A percentile compares a stretch with the other conserved stretches of the same genome.
Evolutionary conservation across 2,888 invertebrate genomes (phyloP).

Genomic region (Loripinus fragilis): DNA sequence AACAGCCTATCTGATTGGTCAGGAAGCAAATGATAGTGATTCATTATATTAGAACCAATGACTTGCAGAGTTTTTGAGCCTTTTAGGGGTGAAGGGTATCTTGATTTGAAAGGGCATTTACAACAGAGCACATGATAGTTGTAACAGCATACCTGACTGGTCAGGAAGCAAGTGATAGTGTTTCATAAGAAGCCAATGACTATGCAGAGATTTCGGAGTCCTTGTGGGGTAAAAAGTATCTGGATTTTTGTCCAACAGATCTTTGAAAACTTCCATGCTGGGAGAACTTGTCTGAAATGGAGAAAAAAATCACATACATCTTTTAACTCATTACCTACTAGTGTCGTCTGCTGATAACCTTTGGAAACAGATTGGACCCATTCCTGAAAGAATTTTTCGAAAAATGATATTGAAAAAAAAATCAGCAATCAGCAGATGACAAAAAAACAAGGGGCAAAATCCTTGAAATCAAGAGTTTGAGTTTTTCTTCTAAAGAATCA

Average conservation of each 20-base stretch:
- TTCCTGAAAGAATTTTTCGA: no score
- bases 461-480: no score
- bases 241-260: constrained; percentile 92
- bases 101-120: no score
- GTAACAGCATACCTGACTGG: constrained; percentile 88
- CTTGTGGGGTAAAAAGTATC: constrained; percentile 94
- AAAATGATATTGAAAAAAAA: no score
- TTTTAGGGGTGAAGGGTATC: constrained; percentile 94
- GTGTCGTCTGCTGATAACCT: no score
- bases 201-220: constrained; percentile 92
- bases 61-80: constrained; percentile 91
- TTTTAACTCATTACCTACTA: no score
- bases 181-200: constrained; percentile 96
- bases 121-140: no score
- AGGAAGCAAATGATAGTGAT: constrained; percentile 94
- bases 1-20: constrained; percentile 96
- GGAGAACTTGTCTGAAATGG: constrained; percentile 80
- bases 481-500: no score
- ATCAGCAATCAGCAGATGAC: no score
- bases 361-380: no score
- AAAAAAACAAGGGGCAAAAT: no score
- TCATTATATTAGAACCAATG: constrained; percentile 98
- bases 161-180: constrained; percentile 96
- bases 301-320: background rate
- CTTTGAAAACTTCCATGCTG: constrained; percentile 91